Base-by-base conservation (phyloP, 2,888 invertebrate species). In the Therioaphis trifolii region DNA sequence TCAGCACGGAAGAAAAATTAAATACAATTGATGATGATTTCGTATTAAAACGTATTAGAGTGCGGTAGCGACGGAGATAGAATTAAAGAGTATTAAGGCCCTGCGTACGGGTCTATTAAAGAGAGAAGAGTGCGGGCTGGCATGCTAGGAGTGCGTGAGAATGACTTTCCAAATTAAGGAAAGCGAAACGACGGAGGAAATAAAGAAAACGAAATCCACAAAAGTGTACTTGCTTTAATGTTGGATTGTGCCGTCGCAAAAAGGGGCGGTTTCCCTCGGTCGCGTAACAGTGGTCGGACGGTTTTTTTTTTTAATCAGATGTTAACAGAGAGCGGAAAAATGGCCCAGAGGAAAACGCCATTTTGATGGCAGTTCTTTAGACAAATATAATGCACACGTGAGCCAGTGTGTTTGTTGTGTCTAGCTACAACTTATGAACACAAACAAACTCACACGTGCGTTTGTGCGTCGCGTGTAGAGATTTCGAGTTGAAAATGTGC, bases 191-290 rank as follows among this genome's bases (percentile, higher is more conserved):
- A 55, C n/a, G 40, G 55, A 14, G 21, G 55, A 74, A 55, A 74
- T 74, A 55, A 55, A 74, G 21, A 40, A 55, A 40, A 35, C 14
- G 21, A 74, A 40, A 40, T 72, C 21, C 55, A 15, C 40, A 55
- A 74, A 74, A 55, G 35, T 35, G n/a, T n/a, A 55, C 55, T 74
- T 74, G 55, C 35, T 74, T 35, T 55, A 35, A 14, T 12, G 74
- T 35, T 15, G 72, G 29, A n/a, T n/a, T 1, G 21, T 15, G 15
- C n/a, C 4, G 12, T 71, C 11, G 68, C 12, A n/a, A n/a, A n/a
- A 35, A 71, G 21, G 2, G 4, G 27, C 21, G 7, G 5, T 71
- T 21, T 46, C 27, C 5, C n/a, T 40, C n/a, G n/a, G n/a, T n/a
- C n/a, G n/a, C n/a, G n/a, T n/a, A n/a, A n/a, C 18, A 55, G 55